Percentiles rank a stretch among this genome's conserved stretches.
Evolutionary conservation across 92 coral and sea anemone genomes (phyloP).

Genomic region (Meandrina meandrites): DNA sequence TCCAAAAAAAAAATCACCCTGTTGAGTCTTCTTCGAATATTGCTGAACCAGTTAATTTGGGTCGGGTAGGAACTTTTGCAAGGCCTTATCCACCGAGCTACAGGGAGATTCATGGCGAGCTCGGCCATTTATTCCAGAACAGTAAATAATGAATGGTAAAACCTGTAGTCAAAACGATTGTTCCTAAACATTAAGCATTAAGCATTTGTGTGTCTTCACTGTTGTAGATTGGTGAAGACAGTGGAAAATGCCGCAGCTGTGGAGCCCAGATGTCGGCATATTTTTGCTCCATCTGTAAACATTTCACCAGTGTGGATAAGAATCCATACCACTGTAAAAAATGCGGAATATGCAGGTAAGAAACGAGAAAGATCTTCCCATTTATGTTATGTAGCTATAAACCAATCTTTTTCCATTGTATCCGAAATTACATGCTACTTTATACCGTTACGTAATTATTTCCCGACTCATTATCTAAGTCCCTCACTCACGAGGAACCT

Average conservation of each 20-base stretch:
- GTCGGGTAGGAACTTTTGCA: too few relatives aligned
- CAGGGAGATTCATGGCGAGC: too few relatives aligned
- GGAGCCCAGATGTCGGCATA: conserved; percentile 66
- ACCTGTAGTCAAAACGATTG: background rate
- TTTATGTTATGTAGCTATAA: background rate
- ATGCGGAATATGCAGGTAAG: conserved; percentile 80
- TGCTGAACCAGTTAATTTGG: too few relatives aligned
- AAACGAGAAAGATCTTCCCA: background rate
- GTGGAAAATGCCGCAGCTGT: conserved; percentile 14
- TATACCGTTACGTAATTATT: too few relatives aligned
- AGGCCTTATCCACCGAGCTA: too few relatives aligned
- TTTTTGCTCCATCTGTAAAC: conserved; percentile 82
- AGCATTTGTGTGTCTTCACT: background rate
- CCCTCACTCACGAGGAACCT: too few relatives aligned
- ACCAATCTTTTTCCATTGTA: background rate
- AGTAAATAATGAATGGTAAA: background rate
- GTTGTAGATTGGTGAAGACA: conserved; percentile 22
- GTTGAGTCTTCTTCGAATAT: too few relatives aligned
- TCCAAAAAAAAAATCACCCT: too few relatives aligned
- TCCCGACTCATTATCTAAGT: too few relatives aligned
- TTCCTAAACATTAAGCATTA: background rate
- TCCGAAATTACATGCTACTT: background rate
- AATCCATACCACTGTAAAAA: conserved; percentile 79
- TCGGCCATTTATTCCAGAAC: background rate
- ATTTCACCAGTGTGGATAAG: conserved; percentile 74